Base-by-base conservation (phyloP, 1,140 invertebrate genomes). In the Drosophila kepulauana region DNA sequence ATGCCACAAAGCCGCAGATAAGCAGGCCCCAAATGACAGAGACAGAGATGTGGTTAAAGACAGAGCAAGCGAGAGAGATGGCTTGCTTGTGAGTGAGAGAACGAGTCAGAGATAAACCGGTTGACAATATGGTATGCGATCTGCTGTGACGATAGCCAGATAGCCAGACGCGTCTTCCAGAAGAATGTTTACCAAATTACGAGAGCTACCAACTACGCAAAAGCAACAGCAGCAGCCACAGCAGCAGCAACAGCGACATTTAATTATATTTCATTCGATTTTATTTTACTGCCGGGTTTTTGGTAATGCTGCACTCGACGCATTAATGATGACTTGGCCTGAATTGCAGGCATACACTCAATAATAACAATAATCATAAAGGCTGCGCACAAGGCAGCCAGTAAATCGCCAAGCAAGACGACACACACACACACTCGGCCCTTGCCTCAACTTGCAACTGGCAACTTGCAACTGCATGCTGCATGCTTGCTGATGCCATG, bases 291-390 rank as follows among this genome's bases (percentile, higher is more conserved):
- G 85, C 80, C 56, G 46, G 82, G 65, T 77, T 85, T 85, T 85
- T 86, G 81, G 82, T 86, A 88, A 88, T 84, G 81, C 81, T 62
- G 77, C 74, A 84, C 84, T 89, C 78, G 75, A 51, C 48, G 81
- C 85, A 88, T 89, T 88, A 88, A 88, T 88, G 85, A 88, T 85
- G 85, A 84, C 84, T 88, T 88, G 84, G 67, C 85, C 84, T 88
- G 85, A 88, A 88, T 88, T 88, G 84, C 84, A 58, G 81, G 74
- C 84, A 87, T 84, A 84, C 85, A 84, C 84, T 88, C 85, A 88
- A 88, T 88, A 88, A 88, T 88, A 88, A 88, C 84, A 88, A 88
- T 88, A 88, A 88, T 88, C 85, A 88, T 88, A 88, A 88, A 88
- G 81, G 84, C 84, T 62, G 72, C 58, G 63, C 78, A 71, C 5